These are phyloP conservation scores for Whitmania pigra DNA, from an alignment of 1,140 invertebrate species.

Conservation along the genomic window DNA sequence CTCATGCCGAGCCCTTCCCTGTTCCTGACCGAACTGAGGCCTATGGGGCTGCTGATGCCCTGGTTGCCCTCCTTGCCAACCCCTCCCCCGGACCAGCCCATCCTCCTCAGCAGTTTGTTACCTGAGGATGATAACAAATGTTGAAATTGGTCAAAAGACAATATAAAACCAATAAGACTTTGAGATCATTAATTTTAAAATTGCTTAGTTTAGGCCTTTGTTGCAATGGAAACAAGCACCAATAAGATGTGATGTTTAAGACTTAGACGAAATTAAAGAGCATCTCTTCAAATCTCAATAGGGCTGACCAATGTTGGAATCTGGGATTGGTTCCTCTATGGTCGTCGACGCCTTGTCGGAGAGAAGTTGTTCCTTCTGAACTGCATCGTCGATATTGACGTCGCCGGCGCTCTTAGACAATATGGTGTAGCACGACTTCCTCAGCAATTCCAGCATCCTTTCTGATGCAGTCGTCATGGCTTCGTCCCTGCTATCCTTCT, in stretches of 20 bases:
- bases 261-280: not conserved
- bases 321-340: conserved; percentile 58
- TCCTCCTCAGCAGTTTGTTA: conserved; percentile 58
- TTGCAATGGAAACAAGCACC: not conserved
- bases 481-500: conserved; percentile 24
- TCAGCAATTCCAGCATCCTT: conserved; percentile 28
- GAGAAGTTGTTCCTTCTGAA: conserved; percentile 32
- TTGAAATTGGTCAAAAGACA: not conserved
- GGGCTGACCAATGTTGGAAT: conserved; percentile 44
- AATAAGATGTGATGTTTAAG: not conserved
- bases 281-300: not conserved
- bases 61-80: conserved; percentile 53
- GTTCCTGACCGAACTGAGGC: conserved; percentile 31
- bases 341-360: conserved; percentile 57
- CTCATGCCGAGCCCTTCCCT: conserved; percentile 32
- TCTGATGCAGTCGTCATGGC: conserved; percentile 29
- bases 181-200: too few species aligned
- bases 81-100: conserved; percentile 68
- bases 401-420: conserved; percentile 51
- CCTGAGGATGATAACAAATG: conserved; percentile 37
- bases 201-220: too few species aligned
- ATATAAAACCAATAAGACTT: not conserved
- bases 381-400: conserved; percentile 27
- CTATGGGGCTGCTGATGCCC: conserved; percentile 54
- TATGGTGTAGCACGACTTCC: conserved; percentile 33